phyloP scores from a whole-genome alignment of 2,113 vertebrate genomes.

The Pomatostomus ruficeps region DNA sequence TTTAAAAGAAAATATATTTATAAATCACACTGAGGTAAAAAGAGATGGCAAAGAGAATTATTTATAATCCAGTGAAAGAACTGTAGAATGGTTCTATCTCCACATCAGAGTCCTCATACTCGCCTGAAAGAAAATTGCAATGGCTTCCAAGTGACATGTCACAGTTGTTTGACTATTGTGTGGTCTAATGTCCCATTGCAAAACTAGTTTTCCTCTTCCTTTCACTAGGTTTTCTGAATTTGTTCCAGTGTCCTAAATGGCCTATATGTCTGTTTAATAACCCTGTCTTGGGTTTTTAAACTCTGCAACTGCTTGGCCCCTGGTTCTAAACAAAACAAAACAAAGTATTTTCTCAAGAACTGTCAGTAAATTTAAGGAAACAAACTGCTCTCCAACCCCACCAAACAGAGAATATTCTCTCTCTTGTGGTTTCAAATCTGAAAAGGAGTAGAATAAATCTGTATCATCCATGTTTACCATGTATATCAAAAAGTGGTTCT shows the following conservation, averaged over 20 bases:
- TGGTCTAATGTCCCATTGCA: background rate
- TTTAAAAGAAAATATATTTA: background rate
- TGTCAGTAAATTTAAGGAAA: background rate
- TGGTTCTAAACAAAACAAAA: background rate
- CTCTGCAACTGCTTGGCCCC: background rate
- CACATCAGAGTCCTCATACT: background rate
- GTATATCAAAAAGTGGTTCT: background rate
- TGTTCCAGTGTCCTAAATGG: background rate
- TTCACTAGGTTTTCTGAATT: background rate
- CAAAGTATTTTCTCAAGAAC: background rate
- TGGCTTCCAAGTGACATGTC: background rate
- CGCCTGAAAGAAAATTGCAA: background rate
- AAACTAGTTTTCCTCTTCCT: background rate
- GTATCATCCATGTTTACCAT: background rate
- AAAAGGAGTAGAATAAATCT: background rate
- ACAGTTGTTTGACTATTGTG: background rate
- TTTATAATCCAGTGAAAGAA: background rate
- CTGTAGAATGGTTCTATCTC: background rate
- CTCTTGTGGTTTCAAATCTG: background rate
- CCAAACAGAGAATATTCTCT: background rate
- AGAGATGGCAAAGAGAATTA: background rate
- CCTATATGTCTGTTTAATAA: background rate
- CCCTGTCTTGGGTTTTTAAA: background rate
- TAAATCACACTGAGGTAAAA: background rate
- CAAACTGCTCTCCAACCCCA: background rate